Evolutionary conservation across 2,888 invertebrate species (phyloP).

Genomic region (Apantesis nais): DNA sequence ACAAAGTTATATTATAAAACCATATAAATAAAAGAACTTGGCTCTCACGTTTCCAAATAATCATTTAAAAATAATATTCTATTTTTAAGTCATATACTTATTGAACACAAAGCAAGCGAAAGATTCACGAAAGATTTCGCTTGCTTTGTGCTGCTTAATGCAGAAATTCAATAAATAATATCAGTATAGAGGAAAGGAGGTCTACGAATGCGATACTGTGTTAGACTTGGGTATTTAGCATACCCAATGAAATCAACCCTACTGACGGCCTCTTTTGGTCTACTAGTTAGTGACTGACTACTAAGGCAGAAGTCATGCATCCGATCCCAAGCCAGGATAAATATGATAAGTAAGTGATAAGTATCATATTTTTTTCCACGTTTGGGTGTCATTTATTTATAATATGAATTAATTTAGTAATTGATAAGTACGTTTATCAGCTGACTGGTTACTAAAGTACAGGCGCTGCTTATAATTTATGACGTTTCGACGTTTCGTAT

Average conservation of each 20-base stretch:
- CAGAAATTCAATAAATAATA: not conserved
- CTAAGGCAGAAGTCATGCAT: not conserved
- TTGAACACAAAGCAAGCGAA: too few relatives aligned
- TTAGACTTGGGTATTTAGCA: not conserved
- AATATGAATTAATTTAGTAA: not conserved
- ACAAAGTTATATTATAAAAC: not conserved
- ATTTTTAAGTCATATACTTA: too few relatives aligned
- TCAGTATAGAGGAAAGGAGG: not conserved
- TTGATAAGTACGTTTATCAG: too few relatives aligned
- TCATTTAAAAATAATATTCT: too few relatives aligned
- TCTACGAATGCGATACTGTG: not conserved
- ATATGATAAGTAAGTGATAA: not conserved
- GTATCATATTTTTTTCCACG: not conserved
- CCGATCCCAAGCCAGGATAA: not conserved
- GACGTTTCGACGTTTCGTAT: too few relatives aligned
- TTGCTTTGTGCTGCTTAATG: too few relatives aligned
- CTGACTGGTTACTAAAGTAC: too few relatives aligned
- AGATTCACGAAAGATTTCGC: too few relatives aligned
- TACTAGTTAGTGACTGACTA: not conserved
- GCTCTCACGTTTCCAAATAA: too few relatives aligned
- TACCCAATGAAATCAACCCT: not conserved
- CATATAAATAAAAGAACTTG: too few relatives aligned
- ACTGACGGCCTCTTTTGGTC: not conserved
- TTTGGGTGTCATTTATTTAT: not conserved
- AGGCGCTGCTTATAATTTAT: too few relatives aligned